Conservation (phyloP, 53 echinoderm and acorn worm genomes). For the Echinarachnius parma region DNA sequence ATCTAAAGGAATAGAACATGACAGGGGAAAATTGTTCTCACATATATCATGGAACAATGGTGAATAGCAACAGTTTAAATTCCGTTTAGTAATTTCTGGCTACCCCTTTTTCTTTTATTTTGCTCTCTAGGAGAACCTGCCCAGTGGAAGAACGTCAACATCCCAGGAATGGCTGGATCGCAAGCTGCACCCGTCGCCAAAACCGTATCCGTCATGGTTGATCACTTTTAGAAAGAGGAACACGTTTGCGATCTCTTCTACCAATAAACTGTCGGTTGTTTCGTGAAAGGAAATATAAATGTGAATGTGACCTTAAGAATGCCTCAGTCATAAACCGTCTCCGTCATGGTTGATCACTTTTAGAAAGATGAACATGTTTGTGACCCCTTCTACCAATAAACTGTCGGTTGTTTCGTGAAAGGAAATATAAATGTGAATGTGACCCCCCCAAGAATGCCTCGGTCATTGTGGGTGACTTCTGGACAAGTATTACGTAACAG, state of each 20-base stretch:
- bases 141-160: conserved; percentile 87
- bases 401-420: background rate
- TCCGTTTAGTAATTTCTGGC: no score
- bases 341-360: conserved; percentile 95
- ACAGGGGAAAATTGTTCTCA: no score
- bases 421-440: background rate
- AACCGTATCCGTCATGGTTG: conserved; percentile 90
- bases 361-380: conserved; percentile 29
- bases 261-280: background rate
- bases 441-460: no score
- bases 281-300: background rate
- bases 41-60: no score
- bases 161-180: conserved; percentile 57
- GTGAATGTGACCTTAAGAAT: background rate
- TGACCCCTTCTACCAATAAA: background rate
- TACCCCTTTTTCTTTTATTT: background rate
- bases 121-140: conserved; percentile 57
- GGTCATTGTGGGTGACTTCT: no score
- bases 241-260: no score
- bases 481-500: no score
- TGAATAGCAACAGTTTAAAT: no score
- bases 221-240: conserved; percentile 69
- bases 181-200: conserved; percentile 74
- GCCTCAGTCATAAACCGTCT: no score
- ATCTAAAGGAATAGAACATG: no score